A percentile compares a stretch with the other conserved stretches of the same genome.
Conservation (phyloP, 2,888 invertebrate genomes). For the Chouioia cunea region DNA sequence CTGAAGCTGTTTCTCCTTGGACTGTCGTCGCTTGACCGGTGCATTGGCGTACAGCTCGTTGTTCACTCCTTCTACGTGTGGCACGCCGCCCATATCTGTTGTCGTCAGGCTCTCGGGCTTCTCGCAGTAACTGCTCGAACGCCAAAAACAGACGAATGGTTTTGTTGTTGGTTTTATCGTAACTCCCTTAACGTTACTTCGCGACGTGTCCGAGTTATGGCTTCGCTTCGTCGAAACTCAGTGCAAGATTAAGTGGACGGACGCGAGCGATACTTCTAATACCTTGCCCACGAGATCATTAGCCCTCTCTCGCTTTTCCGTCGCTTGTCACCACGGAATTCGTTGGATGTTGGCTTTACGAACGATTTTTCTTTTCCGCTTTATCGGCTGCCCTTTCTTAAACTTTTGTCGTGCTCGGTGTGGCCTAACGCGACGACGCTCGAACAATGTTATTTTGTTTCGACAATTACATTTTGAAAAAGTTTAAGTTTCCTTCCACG, state of each 20-base stretch:
- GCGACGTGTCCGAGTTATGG: not conserved
- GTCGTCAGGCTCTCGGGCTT: constrained; percentile 74
- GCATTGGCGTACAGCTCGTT: constrained; percentile 80
- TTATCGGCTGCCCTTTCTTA: no score
- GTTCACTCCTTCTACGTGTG: constrained; percentile 80
- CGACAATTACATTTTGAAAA: no score
- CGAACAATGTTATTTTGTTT: no score
- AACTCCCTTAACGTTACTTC: no score
- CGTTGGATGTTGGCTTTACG: no score
- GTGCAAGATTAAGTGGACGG: constrained; percentile 8
- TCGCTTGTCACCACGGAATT: no score
- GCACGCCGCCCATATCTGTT: constrained; percentile 74
- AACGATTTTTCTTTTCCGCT: no score
- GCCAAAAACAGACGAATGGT: not conserved
- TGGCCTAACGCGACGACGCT: no score
- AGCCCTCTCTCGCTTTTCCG: no score
- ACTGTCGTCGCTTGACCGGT: constrained; percentile 79
- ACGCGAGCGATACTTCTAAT: constrained; percentile 1
- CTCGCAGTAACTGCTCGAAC: constrained; percentile 64
- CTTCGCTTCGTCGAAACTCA: constrained; percentile 6
- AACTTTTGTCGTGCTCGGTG: no score
- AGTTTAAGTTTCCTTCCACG: no score
- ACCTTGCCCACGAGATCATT: not conserved
- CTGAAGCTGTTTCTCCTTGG: constrained; percentile 69
- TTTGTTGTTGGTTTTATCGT: constrained; percentile 10